A percentile compares a stretch with the other conserved stretches of the same genome.
Evolutionary conservation across 2,888 invertebrate genomes (phyloP).

Genomic region (Philhelius pedissequus): DNA sequence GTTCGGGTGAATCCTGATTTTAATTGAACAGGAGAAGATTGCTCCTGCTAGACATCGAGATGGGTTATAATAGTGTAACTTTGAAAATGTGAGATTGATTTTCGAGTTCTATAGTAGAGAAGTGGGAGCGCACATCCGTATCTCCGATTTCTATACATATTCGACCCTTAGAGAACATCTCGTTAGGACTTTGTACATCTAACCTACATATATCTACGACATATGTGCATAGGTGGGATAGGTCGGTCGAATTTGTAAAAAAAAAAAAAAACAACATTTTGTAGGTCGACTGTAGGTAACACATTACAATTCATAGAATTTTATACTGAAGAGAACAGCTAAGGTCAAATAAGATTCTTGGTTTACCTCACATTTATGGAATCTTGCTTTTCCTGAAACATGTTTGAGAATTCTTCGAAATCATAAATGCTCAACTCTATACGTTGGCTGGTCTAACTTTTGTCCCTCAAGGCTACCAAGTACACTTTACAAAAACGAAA

Average conservation of each 20-base stretch:
- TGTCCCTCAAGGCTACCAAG: no score
- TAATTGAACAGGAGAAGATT: slow-evolving; percentile 62
- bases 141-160: neutral
- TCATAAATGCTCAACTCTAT: no score
- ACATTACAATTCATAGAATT: neutral
- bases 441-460: no score
- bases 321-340: neutral
- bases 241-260: neutral
- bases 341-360: neutral
- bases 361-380: neutral
- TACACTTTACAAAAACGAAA: no score
- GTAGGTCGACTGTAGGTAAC: neutral
- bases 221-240: neutral
- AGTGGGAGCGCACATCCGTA: neutral
- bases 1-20: slow-evolving; percentile 22
- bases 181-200: neutral
- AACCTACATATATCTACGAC: neutral
- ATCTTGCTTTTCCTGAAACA: no score
- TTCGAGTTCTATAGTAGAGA: slow-evolving; percentile 5
- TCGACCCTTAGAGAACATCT: neutral
- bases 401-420: no score
- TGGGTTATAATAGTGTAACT: neutral
- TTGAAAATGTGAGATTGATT: slow-evolving; percentile 53
- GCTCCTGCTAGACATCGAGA: slow-evolving; percentile 1
- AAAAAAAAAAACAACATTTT: neutral